A percentile compares a stretch with the other conserved stretches of the same genome.
phyloP scores from a whole-genome alignment of 2,888 invertebrate genomes.

The Sinotaia quadrata region DNA sequence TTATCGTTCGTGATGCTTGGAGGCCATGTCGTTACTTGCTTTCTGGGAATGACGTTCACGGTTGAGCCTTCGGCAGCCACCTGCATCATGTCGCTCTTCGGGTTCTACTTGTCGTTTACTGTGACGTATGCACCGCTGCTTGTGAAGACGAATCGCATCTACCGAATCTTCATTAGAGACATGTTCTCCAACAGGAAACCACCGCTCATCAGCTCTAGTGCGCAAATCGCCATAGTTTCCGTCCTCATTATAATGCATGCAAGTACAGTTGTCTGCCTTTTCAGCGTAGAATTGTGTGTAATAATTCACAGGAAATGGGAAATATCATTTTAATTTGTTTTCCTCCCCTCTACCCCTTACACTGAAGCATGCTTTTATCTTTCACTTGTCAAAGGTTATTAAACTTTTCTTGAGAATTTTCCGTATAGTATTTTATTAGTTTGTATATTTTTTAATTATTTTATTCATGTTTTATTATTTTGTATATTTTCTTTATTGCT shows the following conservation, averaged over 20 bases:
- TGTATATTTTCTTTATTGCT: too few species aligned
- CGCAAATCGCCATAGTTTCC: conserved; percentile 41
- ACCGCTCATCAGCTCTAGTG: conserved; percentile 36
- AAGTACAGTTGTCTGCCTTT: background rate
- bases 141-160: conserved; percentile 52
- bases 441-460: too few species aligned
- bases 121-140: conserved; percentile 46
- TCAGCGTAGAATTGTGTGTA: background rate
- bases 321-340: too few species aligned
- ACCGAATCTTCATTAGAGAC: conserved; percentile 50
- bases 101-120: conserved; percentile 49
- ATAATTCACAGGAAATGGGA: background rate
- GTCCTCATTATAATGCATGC: conserved; percentile 43
- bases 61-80: conserved; percentile 37
- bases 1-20: conserved; percentile 32
- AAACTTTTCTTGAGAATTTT: too few species aligned
- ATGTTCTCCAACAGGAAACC: conserved; percentile 38
- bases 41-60: conserved; percentile 31
- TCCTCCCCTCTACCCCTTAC: background rate
- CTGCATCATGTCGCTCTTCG: conserved; percentile 40
- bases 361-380: background rate
- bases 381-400: too few species aligned
- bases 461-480: too few species aligned
- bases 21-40: conserved; percentile 17
- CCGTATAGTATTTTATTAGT: too few species aligned